phyloP scores from a whole-genome alignment of 1,140 invertebrate genomes.

The Eriocheir sinensis region DNA sequence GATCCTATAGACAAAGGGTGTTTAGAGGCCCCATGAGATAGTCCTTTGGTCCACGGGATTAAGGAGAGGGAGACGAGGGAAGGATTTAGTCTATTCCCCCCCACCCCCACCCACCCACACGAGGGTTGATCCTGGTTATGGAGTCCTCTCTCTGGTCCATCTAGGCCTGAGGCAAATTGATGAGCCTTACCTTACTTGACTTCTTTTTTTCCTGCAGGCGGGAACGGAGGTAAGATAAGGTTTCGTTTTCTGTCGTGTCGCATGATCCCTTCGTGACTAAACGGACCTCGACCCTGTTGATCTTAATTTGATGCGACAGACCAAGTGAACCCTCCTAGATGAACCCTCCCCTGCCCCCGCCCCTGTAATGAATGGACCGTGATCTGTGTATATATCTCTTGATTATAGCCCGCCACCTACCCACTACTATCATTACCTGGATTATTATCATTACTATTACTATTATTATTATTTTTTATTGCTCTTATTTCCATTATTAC shows the following conservation, averaged over 20 bases:
- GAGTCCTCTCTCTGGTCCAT: conserved; percentile 48
- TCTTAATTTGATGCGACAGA: conserved; percentile 57
- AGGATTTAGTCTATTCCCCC: background rate
- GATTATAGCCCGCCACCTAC: conserved; percentile 30
- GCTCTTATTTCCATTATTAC: background rate
- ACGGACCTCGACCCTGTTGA: conserved; percentile 59
- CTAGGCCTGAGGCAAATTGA: conserved; percentile 24
- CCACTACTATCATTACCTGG: background rate
- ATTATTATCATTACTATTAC: background rate
- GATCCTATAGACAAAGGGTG: background rate
- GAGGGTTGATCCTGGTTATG: background rate
- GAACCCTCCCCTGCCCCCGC: conserved; percentile 26
- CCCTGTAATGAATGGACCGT: conserved; percentile 41
- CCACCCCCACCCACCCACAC: background rate
- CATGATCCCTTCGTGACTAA: conserved; percentile 64
- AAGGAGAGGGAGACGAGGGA: background rate
- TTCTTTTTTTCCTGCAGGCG: conserved; percentile 69
- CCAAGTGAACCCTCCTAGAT: conserved; percentile 39
- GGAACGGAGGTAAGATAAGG: conserved; percentile 71
- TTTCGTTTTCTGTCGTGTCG: conserved; percentile 49
- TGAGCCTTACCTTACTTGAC: conserved; percentile 41
- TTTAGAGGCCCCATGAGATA: background rate
- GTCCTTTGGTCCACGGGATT: background rate
- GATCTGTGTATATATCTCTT: conserved; percentile 43
- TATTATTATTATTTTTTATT: no score